phyloP scores from a whole-genome alignment of 2,113 vertebrate genomes.

The Ophiodon elongatus region DNA sequence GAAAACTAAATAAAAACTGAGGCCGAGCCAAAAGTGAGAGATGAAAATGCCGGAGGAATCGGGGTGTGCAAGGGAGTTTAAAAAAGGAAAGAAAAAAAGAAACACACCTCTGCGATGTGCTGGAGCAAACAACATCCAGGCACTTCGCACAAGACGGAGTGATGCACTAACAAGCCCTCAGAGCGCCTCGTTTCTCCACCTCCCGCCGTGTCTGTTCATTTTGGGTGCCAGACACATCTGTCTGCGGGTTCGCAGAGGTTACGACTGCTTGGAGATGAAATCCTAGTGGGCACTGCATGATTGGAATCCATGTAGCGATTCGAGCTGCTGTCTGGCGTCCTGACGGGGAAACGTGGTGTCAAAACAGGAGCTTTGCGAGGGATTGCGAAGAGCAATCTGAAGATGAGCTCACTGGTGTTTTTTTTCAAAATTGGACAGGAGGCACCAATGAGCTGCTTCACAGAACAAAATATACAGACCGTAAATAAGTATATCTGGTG shows the following conservation, averaged over 20 bases:
- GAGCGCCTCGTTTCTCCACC: slow-evolving; percentile 53
- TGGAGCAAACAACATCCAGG: slow-evolving; percentile 24
- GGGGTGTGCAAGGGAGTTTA: slow-evolving; percentile 3
- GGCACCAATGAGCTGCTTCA: neutral
- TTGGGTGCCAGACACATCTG: slow-evolving; percentile 61
- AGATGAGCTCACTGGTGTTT: neutral
- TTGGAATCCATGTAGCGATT: slow-evolving; percentile 49
- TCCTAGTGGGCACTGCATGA: slow-evolving; percentile 57
- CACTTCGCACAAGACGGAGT: slow-evolving; percentile 39
- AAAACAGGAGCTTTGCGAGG: slow-evolving; percentile 8
- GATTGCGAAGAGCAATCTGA: neutral
- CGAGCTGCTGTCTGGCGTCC: slow-evolving; percentile 31
- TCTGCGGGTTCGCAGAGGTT: slow-evolving; percentile 31
- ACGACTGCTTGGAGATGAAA: slow-evolving; percentile 46
- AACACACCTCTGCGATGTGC: neutral
- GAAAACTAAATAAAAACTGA: slow-evolving; percentile 61
- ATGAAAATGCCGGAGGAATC: slow-evolving; percentile 30
- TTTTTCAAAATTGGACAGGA: slow-evolving; percentile 12
- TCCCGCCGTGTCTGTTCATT: slow-evolving; percentile 43
- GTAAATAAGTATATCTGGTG: slow-evolving; percentile 14
- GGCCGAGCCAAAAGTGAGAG: slow-evolving; percentile 23
- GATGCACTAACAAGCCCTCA: slow-evolving; percentile 65
- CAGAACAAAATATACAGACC: slow-evolving; percentile 1
- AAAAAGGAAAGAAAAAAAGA: neutral
- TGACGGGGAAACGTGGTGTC: slow-evolving; percentile 44